Conservation (phyloP, 2,888 invertebrate genomes). For the Prostheceraeus crozeri region DNA sequence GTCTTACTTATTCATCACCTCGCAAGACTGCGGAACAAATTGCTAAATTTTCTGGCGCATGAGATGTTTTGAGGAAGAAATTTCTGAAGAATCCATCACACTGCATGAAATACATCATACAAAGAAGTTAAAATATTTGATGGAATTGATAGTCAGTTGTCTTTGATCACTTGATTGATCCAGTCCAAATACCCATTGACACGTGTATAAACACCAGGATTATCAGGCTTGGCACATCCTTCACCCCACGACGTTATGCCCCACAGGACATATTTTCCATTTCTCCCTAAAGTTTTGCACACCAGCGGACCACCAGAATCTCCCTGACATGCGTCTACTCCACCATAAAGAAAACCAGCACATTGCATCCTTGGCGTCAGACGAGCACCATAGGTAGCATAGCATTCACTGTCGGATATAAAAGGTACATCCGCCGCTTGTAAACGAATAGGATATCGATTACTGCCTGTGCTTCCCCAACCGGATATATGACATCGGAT, state of each 20-base stretch:
- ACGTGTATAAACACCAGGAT: constrained; percentile 50
- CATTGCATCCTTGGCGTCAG: constrained; percentile 70
- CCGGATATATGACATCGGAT: constrained; percentile 72
- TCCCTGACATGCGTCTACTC: constrained; percentile 72
- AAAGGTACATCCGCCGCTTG: constrained; percentile 68
- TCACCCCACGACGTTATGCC: constrained; percentile 51
- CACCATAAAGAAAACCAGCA: constrained; percentile 69
- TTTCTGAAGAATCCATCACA: too few species aligned
- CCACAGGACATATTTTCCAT: constrained; percentile 45
- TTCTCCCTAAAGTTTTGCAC: constrained; percentile 60
- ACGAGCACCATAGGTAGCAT: constrained; percentile 62
- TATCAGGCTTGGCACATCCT: constrained; percentile 47
- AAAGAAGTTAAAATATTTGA: too few species aligned
- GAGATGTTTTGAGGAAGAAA: too few species aligned
- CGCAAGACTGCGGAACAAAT: too few species aligned
- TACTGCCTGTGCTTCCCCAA: constrained; percentile 65
- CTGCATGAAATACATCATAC: too few species aligned
- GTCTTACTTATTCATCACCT: too few species aligned
- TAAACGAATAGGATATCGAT: constrained; percentile 62
- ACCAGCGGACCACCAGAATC: constrained; percentile 77
- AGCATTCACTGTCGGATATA: constrained; percentile 64
- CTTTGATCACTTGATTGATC: constrained; percentile 45
- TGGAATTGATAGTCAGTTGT: too few species aligned
- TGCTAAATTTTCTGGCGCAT: too few species aligned
- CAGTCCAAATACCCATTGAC: constrained; percentile 44